A percentile compares a stretch with the other conserved stretches of the same genome.
These are phyloP conservation scores for Siderastrea siderea DNA, from an alignment of 92 coral and sea anemone genomes.

Conservation along the genomic window DNA sequence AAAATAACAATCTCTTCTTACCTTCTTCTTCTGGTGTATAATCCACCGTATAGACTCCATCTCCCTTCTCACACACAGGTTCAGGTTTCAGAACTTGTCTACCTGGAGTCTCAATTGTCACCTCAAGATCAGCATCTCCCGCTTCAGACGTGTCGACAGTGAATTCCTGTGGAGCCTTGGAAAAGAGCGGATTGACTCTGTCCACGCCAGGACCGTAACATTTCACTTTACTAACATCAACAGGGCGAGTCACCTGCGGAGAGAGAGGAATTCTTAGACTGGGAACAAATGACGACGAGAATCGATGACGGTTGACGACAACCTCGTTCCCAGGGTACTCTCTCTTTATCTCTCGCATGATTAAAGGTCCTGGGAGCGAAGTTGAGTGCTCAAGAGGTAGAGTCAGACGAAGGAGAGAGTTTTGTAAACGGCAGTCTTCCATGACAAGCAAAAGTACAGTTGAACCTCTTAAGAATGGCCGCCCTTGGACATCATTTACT, in stretches of 20 bases:
- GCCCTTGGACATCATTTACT: too few species aligned
- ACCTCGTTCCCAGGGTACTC: too few species aligned
- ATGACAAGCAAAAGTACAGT: too few species aligned
- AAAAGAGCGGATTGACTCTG: constrained; percentile 82
- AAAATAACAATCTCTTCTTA: constrained; percentile 13
- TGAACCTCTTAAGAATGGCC: too few species aligned
- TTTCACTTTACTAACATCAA: constrained; percentile 95
- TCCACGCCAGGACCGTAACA: constrained; percentile 98
- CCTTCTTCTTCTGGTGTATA: constrained; percentile 95
- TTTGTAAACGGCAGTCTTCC: too few species aligned
- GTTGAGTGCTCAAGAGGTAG: too few species aligned
- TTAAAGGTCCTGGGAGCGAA: too few species aligned
- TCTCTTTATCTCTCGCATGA: too few species aligned
- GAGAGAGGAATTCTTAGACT: neutral
- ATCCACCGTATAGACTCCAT: constrained; percentile 87
- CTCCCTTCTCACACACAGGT: constrained; percentile 81
- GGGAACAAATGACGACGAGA: neutral
- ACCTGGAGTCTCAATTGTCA: constrained; percentile 88
- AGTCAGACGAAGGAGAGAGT: too few species aligned
- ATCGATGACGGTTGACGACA: neutral
- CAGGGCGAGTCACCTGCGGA: constrained; percentile 74
- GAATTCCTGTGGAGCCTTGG: constrained; percentile 91
- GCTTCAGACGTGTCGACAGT: constrained; percentile 95
- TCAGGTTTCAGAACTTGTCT: constrained; percentile 85
- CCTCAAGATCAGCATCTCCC: constrained; percentile 96